A percentile compares a stretch with the other conserved stretches of the same genome.
These are phyloP conservation scores for Salmo trutta DNA, from an alignment of 2,797 vertebrate species.

Conservation along the genomic window DNA sequence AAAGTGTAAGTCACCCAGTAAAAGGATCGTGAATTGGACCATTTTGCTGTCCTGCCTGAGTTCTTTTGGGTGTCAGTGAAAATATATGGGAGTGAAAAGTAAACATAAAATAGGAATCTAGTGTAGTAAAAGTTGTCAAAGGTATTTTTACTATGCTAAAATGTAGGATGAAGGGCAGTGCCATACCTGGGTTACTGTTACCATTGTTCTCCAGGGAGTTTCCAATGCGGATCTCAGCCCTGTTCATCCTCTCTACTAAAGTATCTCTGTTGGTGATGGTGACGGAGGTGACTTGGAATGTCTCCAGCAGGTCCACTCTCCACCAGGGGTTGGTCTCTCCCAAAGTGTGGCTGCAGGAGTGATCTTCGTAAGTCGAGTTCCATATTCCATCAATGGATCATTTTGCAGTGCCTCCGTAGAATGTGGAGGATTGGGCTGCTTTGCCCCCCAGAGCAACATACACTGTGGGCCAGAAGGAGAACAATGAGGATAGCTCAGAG, in stretches of 20 bases:
- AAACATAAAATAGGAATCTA: no score
- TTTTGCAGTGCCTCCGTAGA: not conserved
- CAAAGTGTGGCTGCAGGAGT: not conserved
- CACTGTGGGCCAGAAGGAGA: no score
- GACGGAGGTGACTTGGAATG: not conserved
- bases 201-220: not conserved
- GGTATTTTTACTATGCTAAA: no score
- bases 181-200: conserved; percentile 7
- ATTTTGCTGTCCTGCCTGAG: no score
- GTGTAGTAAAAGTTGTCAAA: no score
- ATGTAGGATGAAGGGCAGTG: not conserved
- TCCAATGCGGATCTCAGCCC: conserved; percentile 13
- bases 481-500: not conserved
- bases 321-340: not conserved
- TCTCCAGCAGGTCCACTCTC: not conserved
- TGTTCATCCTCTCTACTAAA: not conserved
- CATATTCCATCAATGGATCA: not conserved
- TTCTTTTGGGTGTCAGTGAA: no score
- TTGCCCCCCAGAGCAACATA: not conserved
- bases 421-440: not conserved
- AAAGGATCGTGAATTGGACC: no score
- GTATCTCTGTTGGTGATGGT: not conserved
- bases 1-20: no score
- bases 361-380: not conserved
- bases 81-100: no score